Evolutionary conservation across 2,888 invertebrate species (phyloP), one percentile per base, ranked within the genome.

Genomic region (Auanema sp.): DNA sequence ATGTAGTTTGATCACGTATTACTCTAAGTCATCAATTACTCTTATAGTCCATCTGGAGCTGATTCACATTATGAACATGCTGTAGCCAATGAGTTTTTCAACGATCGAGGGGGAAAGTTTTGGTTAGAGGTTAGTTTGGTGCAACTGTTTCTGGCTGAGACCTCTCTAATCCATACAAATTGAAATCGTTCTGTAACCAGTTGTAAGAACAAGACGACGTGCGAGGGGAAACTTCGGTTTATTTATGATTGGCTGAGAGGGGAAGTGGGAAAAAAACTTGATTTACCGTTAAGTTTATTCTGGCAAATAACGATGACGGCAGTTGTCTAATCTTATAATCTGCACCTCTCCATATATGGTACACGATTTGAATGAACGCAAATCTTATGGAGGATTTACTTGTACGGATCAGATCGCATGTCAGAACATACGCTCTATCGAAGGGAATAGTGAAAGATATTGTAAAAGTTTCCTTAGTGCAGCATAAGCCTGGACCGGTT

Each of bases 101-200:
- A 76, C 47, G 78, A 78, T 61, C 63, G 73, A 54, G 78, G 78
- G 10, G 78, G 78, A 0, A 78, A 76, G 47, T 78, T 78, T 61
- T 78, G 78, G 78, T 60, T 77, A 10, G 78, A 78, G 71, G 78
- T 76, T 18, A 47, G 47, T 47, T 50, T n/a, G 50, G 3, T 11
- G 24, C 11, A n/a, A 50, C 16, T 2, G 11, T n/a, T 21, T 16
- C 16, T 21, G 16, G 16, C 47, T 18, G 8, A 47, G 18, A 18
- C 47, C 18, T 18, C 47, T 8, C 50, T 24, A 50, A 16, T 50
- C 16, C 24, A 12, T 12, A 16, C 50, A 50, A 50, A n/a, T 24
- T 50, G 11, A 47, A 47, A 47, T 47, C 16, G 47, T 21, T 47
- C 8, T 16, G 16, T 18, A 47, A 47, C 47, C 21, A 47, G 21